These are phyloP conservation scores for Priocnemis perturbator DNA, from an alignment of 2,888 invertebrate species.

Conservation along the genomic window DNA sequence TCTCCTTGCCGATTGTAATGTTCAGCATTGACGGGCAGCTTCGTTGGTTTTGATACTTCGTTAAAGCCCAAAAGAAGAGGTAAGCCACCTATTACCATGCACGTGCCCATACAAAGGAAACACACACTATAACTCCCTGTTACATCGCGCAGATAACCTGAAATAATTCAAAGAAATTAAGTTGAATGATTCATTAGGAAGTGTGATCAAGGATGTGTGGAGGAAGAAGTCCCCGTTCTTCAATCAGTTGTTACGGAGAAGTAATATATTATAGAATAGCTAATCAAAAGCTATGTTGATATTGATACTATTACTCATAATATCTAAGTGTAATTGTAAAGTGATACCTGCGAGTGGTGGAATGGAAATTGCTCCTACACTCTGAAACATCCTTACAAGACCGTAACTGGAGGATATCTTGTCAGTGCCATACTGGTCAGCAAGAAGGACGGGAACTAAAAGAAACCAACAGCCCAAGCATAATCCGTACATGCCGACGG, in stretches of 20 bases:
- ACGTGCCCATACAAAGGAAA: constrained; percentile 86
- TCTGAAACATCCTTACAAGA: constrained; percentile 86
- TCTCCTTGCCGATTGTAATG: constrained; percentile 54
- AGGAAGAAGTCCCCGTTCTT: too few relatives aligned
- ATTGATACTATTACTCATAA: background rate
- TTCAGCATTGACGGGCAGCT: constrained; percentile 55
- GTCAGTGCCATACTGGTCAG: constrained; percentile 85
- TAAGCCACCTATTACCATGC: constrained; percentile 84
- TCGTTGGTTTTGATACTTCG: constrained; percentile 61
- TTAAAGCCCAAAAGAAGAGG: constrained; percentile 78
- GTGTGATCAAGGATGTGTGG: too few relatives aligned
- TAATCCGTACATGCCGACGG: constrained; percentile 83
- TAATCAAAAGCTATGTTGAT: background rate
- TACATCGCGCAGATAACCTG: constrained; percentile 81
- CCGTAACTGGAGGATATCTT: constrained; percentile 87
- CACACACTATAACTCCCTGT: constrained; percentile 85
- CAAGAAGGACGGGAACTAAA: constrained; percentile 83
- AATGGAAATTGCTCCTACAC: constrained; percentile 83
- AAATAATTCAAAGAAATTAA: constrained; percentile 32
- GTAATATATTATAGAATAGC: background rate
- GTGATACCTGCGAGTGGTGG: constrained; percentile 83
- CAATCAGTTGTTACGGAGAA: too few relatives aligned
- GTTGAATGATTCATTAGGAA: background rate
- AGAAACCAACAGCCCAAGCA: constrained; percentile 88
- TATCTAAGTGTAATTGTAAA: background rate